Evolutionary conservation across 2,888 invertebrate species (phyloP).

Genomic region (Pseudococcus viburni): DNA sequence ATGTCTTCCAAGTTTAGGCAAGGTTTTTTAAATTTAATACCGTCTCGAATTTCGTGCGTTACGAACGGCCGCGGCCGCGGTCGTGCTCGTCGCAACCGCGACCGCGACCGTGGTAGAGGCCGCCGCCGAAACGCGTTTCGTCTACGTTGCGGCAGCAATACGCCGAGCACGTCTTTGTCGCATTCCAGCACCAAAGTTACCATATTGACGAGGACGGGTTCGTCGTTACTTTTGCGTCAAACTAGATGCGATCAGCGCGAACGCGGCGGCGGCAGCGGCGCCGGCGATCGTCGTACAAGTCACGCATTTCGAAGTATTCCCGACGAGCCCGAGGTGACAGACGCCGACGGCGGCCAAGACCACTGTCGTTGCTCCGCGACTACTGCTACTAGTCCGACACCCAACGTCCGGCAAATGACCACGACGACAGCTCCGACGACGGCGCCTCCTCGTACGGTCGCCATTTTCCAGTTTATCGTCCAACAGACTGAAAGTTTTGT

Average conservation of each 20-base stretch:
- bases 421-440: too few relatives aligned
- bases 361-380: too few relatives aligned
- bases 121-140: conserved; percentile 52
- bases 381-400: too few relatives aligned
- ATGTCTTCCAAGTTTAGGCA: conserved; percentile 92
- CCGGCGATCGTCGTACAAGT: too few relatives aligned
- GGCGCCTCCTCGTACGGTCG: too few relatives aligned
- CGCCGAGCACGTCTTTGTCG: conserved; percentile 69
- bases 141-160: conserved; percentile 68
- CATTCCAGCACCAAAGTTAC: conserved; percentile 70
- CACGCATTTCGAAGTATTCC: not conserved
- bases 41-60: conserved; percentile 70
- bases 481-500: too few relatives aligned
- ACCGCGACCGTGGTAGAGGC: conserved; percentile 10
- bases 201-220: conserved; percentile 57
- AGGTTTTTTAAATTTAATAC: conserved; percentile 82
- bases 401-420: too few relatives aligned
- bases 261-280: not conserved
- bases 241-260: not conserved
- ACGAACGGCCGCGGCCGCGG: conserved; percentile 32
- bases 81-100: not conserved
- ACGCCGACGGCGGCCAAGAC: not conserved
- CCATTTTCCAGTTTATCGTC: too few relatives aligned
- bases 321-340: not conserved
- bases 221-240: conserved; percentile 43